Conservation (phyloP, 2,888 invertebrate genomes). For the Proisotoma minuta region DNA sequence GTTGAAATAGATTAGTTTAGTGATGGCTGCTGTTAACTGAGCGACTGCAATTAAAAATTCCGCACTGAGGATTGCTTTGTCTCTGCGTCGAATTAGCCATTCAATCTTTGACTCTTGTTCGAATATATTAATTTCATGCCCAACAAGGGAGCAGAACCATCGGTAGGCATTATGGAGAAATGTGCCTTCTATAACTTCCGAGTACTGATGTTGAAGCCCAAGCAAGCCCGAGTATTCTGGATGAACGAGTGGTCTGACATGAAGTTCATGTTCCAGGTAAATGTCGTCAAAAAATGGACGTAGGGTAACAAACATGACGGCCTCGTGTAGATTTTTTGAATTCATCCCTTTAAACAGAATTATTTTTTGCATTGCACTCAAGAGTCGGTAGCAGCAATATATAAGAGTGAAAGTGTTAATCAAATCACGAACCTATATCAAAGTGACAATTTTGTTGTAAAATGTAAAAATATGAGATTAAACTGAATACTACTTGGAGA, state of each 20-base stretch:
- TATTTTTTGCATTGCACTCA: neutral
- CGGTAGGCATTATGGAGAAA: neutral
- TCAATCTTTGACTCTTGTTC: neutral
- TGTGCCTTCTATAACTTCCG: neutral
- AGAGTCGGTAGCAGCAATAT: neutral
- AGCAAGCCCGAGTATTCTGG: neutral
- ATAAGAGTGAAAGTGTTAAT: neutral
- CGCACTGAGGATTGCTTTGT: neutral
- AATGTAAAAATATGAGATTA: neutral
- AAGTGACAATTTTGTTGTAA: neutral
- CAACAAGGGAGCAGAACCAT: neutral
- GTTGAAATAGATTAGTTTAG: neutral
- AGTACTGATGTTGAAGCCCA: neutral
- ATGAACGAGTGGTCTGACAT: neutral
- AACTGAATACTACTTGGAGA: neutral
- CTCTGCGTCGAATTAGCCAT: neutral
- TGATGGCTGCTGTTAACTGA: neutral
- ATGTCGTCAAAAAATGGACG: neutral
- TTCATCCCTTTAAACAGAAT: neutral
- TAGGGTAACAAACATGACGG: neutral
- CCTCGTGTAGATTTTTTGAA: neutral
- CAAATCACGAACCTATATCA: neutral
- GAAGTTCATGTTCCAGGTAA: neutral
- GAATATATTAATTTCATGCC: neutral
- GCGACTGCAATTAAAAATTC: neutral